Percentiles rank a stretch among this genome's conserved stretches.
Conservation (phyloP, 2,113 vertebrate genomes). For the Axis porcinus region DNA sequence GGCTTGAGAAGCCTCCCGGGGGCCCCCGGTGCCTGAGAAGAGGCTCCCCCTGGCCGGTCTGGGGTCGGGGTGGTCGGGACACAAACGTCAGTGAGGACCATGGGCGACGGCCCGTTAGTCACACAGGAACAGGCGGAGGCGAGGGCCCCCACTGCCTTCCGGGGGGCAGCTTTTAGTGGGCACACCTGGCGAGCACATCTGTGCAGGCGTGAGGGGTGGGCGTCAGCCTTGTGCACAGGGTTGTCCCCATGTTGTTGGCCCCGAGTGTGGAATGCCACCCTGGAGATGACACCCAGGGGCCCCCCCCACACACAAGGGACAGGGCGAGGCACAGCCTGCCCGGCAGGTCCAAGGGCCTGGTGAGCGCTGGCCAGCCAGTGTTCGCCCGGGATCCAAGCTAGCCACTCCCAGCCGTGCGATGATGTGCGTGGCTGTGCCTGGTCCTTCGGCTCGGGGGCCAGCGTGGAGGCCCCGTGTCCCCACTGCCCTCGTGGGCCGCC, state of each 20-base stretch:
- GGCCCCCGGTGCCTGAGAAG: neutral
- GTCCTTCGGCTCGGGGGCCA: no score
- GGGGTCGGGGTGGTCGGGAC: neutral
- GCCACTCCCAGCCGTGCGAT: rapidly evolving
- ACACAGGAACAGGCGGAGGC: neutral
- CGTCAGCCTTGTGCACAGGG: neutral
- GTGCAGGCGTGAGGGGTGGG: neutral
- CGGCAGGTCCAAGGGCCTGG: neutral
- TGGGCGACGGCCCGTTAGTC: neutral
- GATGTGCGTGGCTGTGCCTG: neutral
- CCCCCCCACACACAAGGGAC: no score
- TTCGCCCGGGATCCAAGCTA: neutral
- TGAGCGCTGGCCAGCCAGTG: neutral
- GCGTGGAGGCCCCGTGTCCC: neutral
- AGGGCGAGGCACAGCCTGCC: neutral
- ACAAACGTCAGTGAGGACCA: neutral
- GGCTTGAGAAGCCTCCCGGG: neutral
- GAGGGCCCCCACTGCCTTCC: no score
- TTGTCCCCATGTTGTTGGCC: neutral
- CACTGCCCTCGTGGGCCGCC: no score
- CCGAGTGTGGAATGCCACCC: neutral
- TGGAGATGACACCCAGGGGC: neutral
- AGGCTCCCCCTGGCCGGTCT: neutral
- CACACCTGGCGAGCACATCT: neutral
- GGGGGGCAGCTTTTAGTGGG: neutral